phyloP scores from a whole-genome alignment of 2,888 invertebrate genomes.

The Ecdyonurus torrentis region DNA sequence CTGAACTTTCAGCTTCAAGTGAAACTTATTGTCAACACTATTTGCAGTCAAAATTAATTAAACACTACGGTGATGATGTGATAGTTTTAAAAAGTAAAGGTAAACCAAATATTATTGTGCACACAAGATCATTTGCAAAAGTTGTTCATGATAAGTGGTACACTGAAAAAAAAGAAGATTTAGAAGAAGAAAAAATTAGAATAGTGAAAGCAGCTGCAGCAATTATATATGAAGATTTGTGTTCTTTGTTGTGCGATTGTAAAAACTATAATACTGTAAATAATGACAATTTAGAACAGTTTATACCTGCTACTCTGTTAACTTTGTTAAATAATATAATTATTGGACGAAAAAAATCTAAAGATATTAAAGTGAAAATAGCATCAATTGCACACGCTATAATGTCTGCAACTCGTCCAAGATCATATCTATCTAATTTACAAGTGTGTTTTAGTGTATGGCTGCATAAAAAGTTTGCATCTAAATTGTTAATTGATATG shows the following conservation, averaged over 20 bases:
- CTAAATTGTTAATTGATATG: constrained; percentile 10
- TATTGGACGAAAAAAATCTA: neutral
- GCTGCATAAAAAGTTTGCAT: constrained; percentile 12
- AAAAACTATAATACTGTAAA: neutral
- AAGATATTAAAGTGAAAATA: neutral
- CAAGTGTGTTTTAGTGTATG: constrained; percentile 7
- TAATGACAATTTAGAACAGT: neutral
- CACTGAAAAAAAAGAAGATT: neutral
- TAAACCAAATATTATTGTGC: too few relatives aligned
- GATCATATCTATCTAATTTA: constrained; percentile 11
- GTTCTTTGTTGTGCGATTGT: neutral
- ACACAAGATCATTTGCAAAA: too few relatives aligned
- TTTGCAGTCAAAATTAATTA: too few relatives aligned
- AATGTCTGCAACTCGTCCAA: constrained; percentile 9
- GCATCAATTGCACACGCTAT: constrained; percentile 5
- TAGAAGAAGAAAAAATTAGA: neutral
- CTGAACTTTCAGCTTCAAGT: too few relatives aligned
- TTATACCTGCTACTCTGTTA: neutral
- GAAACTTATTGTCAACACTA: too few relatives aligned
- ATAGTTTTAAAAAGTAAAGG: too few relatives aligned
- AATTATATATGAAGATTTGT: neutral
- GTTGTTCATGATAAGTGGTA: too few relatives aligned
- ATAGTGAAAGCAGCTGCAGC: neutral
- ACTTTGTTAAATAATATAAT: neutral
- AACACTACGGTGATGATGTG: too few relatives aligned